Base-by-base conservation (phyloP, 2,797 vertebrate species). In the Nannoperca australis region DNA sequence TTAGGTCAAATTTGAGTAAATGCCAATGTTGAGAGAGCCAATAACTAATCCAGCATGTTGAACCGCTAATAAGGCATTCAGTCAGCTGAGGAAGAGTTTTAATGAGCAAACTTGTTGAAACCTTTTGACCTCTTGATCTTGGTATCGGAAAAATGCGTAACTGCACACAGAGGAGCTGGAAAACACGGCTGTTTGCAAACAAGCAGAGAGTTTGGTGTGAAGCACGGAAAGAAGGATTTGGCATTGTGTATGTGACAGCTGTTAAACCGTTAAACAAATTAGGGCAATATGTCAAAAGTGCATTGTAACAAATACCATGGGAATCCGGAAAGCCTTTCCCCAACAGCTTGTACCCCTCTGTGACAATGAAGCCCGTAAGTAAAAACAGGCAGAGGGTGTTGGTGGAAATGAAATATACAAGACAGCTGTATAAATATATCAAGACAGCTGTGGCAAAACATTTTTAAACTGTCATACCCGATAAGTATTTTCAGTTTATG, bases 81-180 rank as follows among this genome's bases (percentile, higher is more conserved):
- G 59, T 51, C 63, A 59, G 49, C 56, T 17, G 66, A 64, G 63
- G 54, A 76, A 45, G 12, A 54, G 69, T 79, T 88, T 87, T 89
- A 90, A 90, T 91, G 82, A 90, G 86, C 20, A 73, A 79, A 78
- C 65, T 59, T 73, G 76, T 77, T 64, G 2, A 77, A 67, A 63
- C 34, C 30, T 9, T 64, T 44, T 83, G 83, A 88, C 78, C 84
- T 83, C 58, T 22, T 75, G 72, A 81, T 81, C 76, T 22, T 1
- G 3, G 6, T 15, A 50, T 51, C 2, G 47, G 62, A 66, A 66
- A 51, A 58, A 15, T 13, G n/a, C 69, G 68, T 51, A 78, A 70
- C 27, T 73, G 64, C 63, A 74, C 79, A 65, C 73, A 76, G 40
- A 69, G 47, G 47, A 66, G 53, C 49, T 11, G 74, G 36, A 34